Conservation (phyloP, 64 coral and sea anemone genomes). For the Acropora tenuis region DNA sequence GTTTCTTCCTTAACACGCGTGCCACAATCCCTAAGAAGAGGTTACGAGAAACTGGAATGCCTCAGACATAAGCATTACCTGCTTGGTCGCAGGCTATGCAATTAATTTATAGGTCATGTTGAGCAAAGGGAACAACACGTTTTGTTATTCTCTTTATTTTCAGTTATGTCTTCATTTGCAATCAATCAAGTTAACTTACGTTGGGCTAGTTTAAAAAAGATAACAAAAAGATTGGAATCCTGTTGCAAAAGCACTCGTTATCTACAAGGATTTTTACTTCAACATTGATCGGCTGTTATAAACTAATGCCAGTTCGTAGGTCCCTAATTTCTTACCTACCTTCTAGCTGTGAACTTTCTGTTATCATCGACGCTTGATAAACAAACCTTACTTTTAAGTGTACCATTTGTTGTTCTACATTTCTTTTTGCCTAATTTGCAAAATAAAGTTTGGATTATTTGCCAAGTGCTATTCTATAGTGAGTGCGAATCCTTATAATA, state of each 20-base stretch:
- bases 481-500: neutral
- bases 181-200: neutral
- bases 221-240: neutral
- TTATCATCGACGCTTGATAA: neutral
- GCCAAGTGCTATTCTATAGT: neutral
- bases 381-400: neutral
- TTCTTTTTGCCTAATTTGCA: neutral
- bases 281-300: neutral
- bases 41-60: too few relatives aligned
- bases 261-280: neutral
- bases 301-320: neutral
- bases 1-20: too few relatives aligned
- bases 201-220: neutral
- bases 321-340: too few relatives aligned
- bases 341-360: too few relatives aligned
- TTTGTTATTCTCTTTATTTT: neutral
- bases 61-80: too few relatives aligned
- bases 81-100: too few relatives aligned
- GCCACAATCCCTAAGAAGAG: too few relatives aligned
- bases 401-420: neutral
- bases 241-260: neutral
- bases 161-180: neutral
- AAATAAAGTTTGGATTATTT: neutral
- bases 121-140: neutral
- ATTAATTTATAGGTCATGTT: too few relatives aligned